phyloP scores from a whole-genome alignment of 2,113 vertebrate species.

The Chaetops frenatus region DNA sequence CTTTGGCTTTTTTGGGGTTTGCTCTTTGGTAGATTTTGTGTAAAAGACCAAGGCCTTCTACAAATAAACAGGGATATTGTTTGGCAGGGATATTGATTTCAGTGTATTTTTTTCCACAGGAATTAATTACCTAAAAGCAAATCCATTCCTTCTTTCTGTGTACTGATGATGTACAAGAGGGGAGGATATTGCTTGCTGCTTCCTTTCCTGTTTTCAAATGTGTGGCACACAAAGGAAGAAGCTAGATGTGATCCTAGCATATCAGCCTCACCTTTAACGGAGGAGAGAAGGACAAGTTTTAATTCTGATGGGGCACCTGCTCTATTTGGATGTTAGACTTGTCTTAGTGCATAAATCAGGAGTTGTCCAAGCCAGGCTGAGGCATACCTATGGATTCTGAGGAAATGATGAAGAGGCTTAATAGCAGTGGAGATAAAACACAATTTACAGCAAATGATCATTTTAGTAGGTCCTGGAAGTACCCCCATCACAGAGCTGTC shows the following conservation, averaged over 20 bases:
- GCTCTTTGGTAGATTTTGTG: neutral
- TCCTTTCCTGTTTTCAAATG: neutral
- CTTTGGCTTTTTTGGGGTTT: neutral
- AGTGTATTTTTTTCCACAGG: neutral
- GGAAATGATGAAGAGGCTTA: neutral
- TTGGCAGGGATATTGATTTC: neutral
- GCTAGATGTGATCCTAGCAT: neutral
- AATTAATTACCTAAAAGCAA: slow-evolving; percentile 2
- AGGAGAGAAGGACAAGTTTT: neutral
- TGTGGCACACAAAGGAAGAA: neutral
- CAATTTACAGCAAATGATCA: neutral
- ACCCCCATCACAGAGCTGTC: neutral
- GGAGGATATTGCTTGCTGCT: neutral
- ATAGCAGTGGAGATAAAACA: neutral
- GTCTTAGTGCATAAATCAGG: neutral
- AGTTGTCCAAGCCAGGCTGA: neutral
- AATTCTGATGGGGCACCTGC: neutral
- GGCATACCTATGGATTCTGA: neutral
- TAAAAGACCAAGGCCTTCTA: neutral
- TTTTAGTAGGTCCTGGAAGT: neutral
- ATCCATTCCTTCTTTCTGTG: neutral
- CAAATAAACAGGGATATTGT: neutral
- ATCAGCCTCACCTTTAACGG: neutral
- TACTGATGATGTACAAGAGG: neutral
- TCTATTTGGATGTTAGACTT: neutral